Conservation (phyloP, 2,113 vertebrate species). For the Motacilla tschutschensis region DNA sequence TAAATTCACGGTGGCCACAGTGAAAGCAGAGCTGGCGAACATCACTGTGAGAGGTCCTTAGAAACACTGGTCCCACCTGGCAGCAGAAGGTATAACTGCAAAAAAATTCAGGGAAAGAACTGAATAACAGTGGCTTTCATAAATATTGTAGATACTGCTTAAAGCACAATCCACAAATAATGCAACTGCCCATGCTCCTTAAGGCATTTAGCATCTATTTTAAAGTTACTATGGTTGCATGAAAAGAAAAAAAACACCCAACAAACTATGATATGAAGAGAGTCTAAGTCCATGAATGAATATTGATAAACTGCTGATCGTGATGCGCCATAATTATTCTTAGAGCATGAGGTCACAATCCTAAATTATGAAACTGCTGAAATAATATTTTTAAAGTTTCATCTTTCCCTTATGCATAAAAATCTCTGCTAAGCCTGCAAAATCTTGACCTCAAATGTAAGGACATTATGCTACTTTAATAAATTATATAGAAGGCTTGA, state of each 20-base stretch:
- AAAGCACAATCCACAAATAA: background rate
- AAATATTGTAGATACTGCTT: background rate
- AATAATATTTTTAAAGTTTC: constrained; percentile 70
- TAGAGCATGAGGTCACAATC: constrained; percentile 59
- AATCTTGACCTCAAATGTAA: constrained; percentile 69
- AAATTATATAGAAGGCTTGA: constrained; percentile 67
- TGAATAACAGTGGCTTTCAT: background rate
- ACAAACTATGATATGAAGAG: background rate
- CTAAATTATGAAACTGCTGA: constrained; percentile 65
- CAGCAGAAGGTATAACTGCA: background rate
- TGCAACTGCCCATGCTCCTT: background rate
- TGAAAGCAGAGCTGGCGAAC: background rate
- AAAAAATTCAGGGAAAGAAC: background rate
- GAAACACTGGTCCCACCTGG: background rate
- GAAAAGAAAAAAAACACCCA: background rate
- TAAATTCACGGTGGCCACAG: background rate
- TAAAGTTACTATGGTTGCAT: background rate
- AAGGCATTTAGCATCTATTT: background rate
- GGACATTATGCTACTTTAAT: constrained; percentile 62
- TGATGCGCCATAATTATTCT: constrained; percentile 52
- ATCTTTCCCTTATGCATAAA: constrained; percentile 66
- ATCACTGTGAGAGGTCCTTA: background rate
- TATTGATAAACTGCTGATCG: constrained; percentile 49
- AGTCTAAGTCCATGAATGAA: constrained; percentile 14
- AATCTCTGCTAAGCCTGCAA: constrained; percentile 63